A percentile compares a stretch with the other conserved stretches of the same genome.
Conservation (phyloP, 2,888 invertebrate genomes). For the Lepidocyrtinus sp. region DNA sequence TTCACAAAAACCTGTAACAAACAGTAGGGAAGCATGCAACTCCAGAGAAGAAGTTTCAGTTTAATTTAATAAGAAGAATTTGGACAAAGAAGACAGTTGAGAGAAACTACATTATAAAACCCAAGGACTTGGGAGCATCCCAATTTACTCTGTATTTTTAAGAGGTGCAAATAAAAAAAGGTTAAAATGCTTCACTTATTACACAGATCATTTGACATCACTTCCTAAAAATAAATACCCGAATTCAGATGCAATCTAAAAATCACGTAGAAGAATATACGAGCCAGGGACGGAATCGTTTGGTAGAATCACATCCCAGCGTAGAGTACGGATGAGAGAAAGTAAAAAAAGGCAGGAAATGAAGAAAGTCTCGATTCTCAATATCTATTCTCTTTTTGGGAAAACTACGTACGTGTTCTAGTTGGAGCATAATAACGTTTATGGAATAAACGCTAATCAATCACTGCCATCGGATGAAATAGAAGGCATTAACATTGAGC, state of each 20-base stretch:
- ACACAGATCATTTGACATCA: constrained; percentile 11
- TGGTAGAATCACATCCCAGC: too few species aligned
- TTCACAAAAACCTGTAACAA: too few species aligned
- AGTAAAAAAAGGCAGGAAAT: constrained; percentile 32
- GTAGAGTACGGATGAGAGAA: too few species aligned
- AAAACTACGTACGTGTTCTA: neutral
- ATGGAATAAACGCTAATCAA: constrained; percentile 58
- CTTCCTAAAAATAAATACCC: neutral
- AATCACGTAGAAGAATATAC: neutral
- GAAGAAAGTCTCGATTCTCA: constrained; percentile 31
- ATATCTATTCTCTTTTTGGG: constrained; percentile 7
- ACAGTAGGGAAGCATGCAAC: too few species aligned
- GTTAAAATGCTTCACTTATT: neutral
- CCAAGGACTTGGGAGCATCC: neutral
- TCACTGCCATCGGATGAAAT: constrained; percentile 59
- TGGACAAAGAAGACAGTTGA: neutral
- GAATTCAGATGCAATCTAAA: neutral
- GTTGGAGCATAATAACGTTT: constrained; percentile 9
- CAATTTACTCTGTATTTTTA: too few species aligned
- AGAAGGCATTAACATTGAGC: constrained; percentile 21
- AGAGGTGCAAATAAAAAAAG: too few species aligned
- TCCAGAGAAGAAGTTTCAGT: neutral
- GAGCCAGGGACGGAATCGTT: neutral
- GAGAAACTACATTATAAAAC: too few species aligned
- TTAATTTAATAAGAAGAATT: neutral